Base-by-base conservation (phyloP, 35 echinoderm and acorn worm genomes). In the Lytechinus variegatus region DNA sequence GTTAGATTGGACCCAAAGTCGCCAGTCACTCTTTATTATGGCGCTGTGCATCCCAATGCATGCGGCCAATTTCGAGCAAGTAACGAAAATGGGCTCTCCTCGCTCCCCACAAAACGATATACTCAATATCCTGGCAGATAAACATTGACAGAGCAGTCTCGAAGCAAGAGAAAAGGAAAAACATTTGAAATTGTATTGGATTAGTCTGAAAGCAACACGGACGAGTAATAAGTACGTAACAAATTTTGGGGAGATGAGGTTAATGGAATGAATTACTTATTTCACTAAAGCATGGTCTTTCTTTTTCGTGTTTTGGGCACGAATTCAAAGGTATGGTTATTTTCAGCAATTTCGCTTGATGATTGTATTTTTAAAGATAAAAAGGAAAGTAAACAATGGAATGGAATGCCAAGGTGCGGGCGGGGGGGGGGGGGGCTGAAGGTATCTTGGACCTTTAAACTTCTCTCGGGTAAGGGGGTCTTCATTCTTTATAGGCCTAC, bases 1-100 rank as follows among this genome's bases (percentile, higher is more conserved):
- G 88, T 29, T 90, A 90, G 88, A 90, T 90, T 90, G 88, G 88
- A 90, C 29, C 88, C 52, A 90, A 90, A 90, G 29, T 90, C 88
- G 88, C 88, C 88, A 90, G 88, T 90, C 88, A 90, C 88, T 90
- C 88, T 90, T 54, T 90, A 90, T 90, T 90, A 90, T 27, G 88
- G 29, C 88, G 88, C 88, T 90, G 52, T 90, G 88, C 88, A 90
- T 90, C 88, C 88, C 88, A 54, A 54, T 33, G 88, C 88, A 54
- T 90, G 52, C 88, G 88, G 88, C 88, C 88, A 90, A 90, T 90
- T 90, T 90, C 29, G 88, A 44, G 28, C 29, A 21, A 33, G 52
- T 90, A 90, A 90, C 52, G 88, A 90, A 52, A 90, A 90, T 90
- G 88, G 88, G 88, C 88, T 44, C 88, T 54, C 88, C 88, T 90